Percentiles rank a stretch among this genome's conserved stretches.
These are phyloP conservation scores for Leptoteleia sp. DNA, from an alignment of 1,140 invertebrate species.

Conservation along the genomic window DNA sequence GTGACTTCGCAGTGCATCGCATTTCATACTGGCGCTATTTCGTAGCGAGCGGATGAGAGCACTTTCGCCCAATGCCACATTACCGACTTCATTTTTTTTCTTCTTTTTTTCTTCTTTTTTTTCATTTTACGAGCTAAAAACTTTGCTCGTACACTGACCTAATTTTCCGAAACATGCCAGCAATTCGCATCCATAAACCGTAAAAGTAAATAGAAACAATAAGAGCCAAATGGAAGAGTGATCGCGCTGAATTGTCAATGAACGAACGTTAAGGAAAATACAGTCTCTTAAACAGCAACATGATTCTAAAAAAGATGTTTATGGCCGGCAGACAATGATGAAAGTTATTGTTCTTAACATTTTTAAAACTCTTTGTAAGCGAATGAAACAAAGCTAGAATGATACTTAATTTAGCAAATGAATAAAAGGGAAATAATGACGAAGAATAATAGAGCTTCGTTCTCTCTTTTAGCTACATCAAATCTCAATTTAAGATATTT, in stretches of 20 bases:
- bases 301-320: no score
- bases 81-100: constrained; percentile 60
- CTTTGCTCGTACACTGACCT: constrained; percentile 53
- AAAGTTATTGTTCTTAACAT: not conserved
- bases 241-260: constrained; percentile 11
- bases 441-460: no score
- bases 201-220: constrained; percentile 56
- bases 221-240: constrained; percentile 33
- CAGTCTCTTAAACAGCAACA: no score
- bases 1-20: constrained; percentile 57
- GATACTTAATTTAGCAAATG: no score
- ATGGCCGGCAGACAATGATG: not conserved
- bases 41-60: constrained; percentile 49
- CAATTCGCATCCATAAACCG: constrained; percentile 34
- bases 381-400: no score
- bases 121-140: constrained; percentile 71
- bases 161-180: constrained; percentile 56
- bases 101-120: no score
- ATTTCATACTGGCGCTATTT: constrained; percentile 55
- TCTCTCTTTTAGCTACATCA: no score
- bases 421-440: no score
- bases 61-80: constrained; percentile 52
- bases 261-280: not conserved
- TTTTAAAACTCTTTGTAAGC: not conserved
- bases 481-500: no score